Percentiles rank a stretch among this genome's conserved stretches.
Evolutionary conservation across 2,888 invertebrate genomes (phyloP).

Genomic region (Lochmaea crataegi): DNA sequence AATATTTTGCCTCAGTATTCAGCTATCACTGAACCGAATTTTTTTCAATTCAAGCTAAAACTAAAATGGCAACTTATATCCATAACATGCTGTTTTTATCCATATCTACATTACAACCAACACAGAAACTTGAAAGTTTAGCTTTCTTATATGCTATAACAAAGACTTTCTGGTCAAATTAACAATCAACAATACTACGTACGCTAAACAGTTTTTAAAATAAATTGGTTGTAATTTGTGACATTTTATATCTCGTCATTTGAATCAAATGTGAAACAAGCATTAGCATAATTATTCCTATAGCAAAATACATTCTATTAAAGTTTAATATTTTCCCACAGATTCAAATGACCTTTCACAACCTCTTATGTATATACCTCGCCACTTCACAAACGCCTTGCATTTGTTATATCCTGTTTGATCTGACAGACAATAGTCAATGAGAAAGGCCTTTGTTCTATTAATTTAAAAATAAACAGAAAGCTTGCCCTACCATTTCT

Average conservation of each 20-base stretch:
- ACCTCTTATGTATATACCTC: no score
- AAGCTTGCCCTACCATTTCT: constrained; percentile 3
- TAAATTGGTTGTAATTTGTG: not conserved
- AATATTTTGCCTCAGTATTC: constrained; percentile 29
- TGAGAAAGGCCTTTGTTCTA: not conserved
- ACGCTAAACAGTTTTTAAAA: not conserved
- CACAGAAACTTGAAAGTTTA: constrained; percentile 8
- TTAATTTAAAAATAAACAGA: not conserved
- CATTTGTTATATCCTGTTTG: no score
- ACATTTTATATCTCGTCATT: not conserved
- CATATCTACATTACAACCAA: constrained; percentile 42
- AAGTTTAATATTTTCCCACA: not conserved
- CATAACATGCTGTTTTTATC: constrained; percentile 58
- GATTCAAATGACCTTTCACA: no score
- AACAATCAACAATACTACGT: no score
- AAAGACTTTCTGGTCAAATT: not conserved
- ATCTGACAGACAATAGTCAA: not conserved
- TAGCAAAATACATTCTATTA: not conserved
- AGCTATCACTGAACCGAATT: constrained; percentile 38
- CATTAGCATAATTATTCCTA: no score
- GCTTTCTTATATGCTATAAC: constrained; percentile 3
- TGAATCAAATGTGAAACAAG: not conserved
- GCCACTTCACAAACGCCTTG: no score
- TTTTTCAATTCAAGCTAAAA: constrained; percentile 52
- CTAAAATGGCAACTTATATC: constrained; percentile 58